These are phyloP conservation scores for Dissostichus mawsoni DNA, from an alignment of 2,113 vertebrate genomes.

Conservation along the genomic window DNA sequence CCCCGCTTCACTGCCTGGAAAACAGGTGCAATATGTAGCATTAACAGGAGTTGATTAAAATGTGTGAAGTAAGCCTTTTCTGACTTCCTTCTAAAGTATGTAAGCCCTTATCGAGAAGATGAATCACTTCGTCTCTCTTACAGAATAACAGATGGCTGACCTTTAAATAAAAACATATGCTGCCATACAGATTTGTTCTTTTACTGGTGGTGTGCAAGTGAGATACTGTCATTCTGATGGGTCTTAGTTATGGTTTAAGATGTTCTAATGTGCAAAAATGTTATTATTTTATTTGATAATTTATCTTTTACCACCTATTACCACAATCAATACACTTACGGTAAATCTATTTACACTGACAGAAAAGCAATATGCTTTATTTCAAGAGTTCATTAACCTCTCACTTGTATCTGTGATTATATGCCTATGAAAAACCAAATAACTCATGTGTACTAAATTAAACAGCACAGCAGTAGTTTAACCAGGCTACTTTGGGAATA, in stretches of 20 bases:
- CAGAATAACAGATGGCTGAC: background rate
- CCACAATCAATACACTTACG: background rate
- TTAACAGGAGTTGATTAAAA: background rate
- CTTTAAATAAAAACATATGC: background rate
- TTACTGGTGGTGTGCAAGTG: background rate
- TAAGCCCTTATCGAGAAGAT: background rate
- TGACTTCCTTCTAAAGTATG: background rate
- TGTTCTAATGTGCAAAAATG: too few relatives aligned
- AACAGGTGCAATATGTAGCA: constrained; percentile 18
- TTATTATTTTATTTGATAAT: background rate
- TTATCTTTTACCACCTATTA: background rate
- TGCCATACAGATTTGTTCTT: too few relatives aligned
- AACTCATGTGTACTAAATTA: too few relatives aligned
- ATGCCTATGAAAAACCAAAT: background rate
- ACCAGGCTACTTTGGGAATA: background rate
- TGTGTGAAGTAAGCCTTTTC: background rate
- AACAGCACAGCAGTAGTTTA: background rate
- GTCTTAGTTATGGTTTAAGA: background rate
- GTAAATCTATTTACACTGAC: too few relatives aligned
- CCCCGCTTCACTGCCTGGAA: constrained; percentile 87
- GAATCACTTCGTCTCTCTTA: background rate
- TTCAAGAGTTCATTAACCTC: background rate
- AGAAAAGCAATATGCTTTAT: background rate
- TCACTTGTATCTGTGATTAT: background rate
- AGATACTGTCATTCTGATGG: background rate